These are phyloP conservation scores for Ondatra zibethicus DNA, from an alignment of 2,113 vertebrate genomes.

Conservation along the genomic window DNA sequence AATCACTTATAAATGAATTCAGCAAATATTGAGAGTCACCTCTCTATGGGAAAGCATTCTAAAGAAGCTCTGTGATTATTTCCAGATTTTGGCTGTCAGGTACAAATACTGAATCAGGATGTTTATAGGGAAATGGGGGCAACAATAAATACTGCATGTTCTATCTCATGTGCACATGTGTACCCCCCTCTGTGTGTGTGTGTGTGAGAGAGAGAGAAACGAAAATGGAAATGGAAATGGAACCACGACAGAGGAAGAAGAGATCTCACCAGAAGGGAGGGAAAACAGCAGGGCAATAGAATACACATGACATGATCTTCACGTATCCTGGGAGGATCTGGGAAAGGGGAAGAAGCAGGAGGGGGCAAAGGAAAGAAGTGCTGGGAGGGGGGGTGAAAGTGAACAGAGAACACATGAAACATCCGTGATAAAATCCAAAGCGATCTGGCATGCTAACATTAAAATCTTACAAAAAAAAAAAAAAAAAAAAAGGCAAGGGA, in stretches of 20 bases:
- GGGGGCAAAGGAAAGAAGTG: not conserved
- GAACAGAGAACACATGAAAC: not conserved
- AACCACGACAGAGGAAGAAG: not conserved
- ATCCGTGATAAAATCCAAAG: too few relatives aligned
- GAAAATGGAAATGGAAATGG: not conserved
- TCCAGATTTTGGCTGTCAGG: not conserved
- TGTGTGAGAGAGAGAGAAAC: too few relatives aligned
- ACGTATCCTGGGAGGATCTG: not conserved
- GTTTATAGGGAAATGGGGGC: not conserved
- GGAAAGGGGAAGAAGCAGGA: not conserved
- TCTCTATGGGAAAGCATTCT: not conserved
- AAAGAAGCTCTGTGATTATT: not conserved
- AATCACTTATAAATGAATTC: slow-evolving; percentile 38
- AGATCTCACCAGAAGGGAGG: not conserved
- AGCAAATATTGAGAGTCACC: not conserved
- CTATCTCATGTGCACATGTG: not conserved
- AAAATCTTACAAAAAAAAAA: not conserved
- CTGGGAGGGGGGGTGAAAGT: not conserved
- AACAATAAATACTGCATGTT: not conserved
- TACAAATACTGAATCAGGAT: not conserved
- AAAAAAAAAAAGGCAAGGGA: not conserved
- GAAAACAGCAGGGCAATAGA: not conserved
- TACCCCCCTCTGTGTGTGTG: not conserved
- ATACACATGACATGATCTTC: not conserved
- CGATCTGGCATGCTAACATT: not conserved